phyloP scores from a whole-genome alignment of 2,797 vertebrate genomes.

The Xyrichtys novacula region DNA sequence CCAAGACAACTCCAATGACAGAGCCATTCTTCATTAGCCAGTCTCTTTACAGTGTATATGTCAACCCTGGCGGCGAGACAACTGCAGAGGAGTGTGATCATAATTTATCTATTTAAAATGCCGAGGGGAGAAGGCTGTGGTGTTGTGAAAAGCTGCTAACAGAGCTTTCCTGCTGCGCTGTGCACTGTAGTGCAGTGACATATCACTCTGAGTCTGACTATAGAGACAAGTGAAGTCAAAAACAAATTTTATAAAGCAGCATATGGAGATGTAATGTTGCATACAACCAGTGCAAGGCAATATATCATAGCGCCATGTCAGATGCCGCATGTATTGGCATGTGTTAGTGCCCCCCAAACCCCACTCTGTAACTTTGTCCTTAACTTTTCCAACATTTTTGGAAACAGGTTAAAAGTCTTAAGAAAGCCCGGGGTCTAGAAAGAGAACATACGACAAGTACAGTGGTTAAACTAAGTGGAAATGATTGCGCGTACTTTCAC shows the following conservation, averaged over 20 bases:
- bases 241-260: conserved; percentile 50
- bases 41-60: conserved; percentile 77
- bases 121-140: conserved; percentile 46
- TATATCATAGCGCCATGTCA: conserved; percentile 48
- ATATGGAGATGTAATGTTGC: conserved; percentile 66
- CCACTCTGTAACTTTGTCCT: too few species aligned
- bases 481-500: too few species aligned
- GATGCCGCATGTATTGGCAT: conserved; percentile 23
- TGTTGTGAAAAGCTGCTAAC: conserved; percentile 58
- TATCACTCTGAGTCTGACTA: conserved; percentile 54
- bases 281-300: conserved; percentile 28
- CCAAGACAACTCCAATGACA: conserved; percentile 68
- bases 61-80: conserved; percentile 74
- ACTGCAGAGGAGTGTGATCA: conserved; percentile 70
- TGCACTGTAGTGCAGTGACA: conserved; percentile 59
- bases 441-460: too few species aligned
- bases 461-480: too few species aligned
- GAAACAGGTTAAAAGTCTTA: too few species aligned
- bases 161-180: conserved; percentile 58
- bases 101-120: conserved; percentile 80
- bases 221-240: conserved; percentile 60
- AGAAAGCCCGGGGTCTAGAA: too few species aligned
- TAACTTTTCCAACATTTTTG: too few species aligned
- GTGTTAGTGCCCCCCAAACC: conserved; percentile 38
- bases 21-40: conserved; percentile 79